Percentiles rank a stretch among this genome's conserved stretches.
These are phyloP conservation scores for Pelecanoides urinatrix DNA, from an alignment of 2,113 vertebrate genomes.

Conservation along the genomic window DNA sequence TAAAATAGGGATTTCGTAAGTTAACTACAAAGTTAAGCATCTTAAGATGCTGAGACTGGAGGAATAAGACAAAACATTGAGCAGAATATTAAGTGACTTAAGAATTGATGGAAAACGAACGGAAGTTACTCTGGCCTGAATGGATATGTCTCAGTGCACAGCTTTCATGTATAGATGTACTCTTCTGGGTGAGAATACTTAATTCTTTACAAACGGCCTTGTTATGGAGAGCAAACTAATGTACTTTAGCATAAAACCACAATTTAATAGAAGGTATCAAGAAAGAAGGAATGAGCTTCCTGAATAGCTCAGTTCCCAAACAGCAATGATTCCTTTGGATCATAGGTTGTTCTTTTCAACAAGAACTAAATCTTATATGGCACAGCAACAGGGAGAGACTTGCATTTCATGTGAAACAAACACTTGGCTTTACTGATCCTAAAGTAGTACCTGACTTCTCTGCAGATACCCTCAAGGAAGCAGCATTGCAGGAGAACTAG, in stretches of 20 bases:
- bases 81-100: background rate
- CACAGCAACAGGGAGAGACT: background rate
- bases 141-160: background rate
- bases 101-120: background rate
- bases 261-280: background rate
- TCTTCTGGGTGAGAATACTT: background rate
- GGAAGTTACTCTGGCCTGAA: background rate
- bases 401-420: background rate
- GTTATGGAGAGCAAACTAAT: background rate
- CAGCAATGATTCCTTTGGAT: background rate
- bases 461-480: slow-evolving; percentile 69
- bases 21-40: background rate
- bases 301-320: background rate
- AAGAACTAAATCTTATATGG: background rate
- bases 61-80: background rate
- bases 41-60: background rate
- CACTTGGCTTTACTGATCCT: background rate
- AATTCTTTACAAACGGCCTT: background rate
- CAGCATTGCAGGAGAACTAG: slow-evolving; percentile 90
- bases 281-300: background rate
- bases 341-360: background rate
- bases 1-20: background rate
- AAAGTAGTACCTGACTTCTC: background rate
- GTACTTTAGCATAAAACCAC: background rate
- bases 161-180: background rate